Evolutionary conservation across 2,113 vertebrate species (phyloP).

Genomic region (Gavialis gangeticus): DNA sequence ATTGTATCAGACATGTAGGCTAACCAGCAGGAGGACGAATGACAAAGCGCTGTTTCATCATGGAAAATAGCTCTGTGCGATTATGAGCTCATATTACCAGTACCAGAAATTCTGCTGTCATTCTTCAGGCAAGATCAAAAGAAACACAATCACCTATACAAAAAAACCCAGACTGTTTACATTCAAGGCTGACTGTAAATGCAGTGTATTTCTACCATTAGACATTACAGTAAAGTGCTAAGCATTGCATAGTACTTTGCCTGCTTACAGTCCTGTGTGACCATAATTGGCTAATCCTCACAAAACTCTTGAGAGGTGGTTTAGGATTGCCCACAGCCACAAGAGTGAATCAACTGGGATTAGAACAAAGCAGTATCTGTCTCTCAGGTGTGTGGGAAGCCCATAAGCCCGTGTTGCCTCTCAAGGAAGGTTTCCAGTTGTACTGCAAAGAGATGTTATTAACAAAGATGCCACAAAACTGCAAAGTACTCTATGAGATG

Average conservation of each 20-base stretch:
- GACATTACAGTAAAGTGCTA: neutral
- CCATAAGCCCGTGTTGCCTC: neutral
- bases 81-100: neutral
- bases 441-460: slow-evolving; percentile 37
- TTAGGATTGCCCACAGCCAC: neutral
- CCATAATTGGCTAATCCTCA: neutral
- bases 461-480: slow-evolving; percentile 51
- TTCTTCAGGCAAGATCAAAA: neutral
- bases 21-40: slow-evolving; percentile 1
- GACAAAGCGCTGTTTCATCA: neutral
- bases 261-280: neutral
- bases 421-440: slow-evolving; percentile 17
- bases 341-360: neutral
- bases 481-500: slow-evolving; percentile 40
- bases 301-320: neutral
- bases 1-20: neutral
- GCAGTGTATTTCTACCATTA: neutral
- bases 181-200: neutral
- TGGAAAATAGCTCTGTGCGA: neutral
- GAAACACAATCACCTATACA: neutral
- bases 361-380: neutral
- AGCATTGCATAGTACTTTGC: neutral
- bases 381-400: neutral
- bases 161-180: neutral
- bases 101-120: neutral